Conservation (phyloP, 2,888 invertebrate genomes). For the Macrophya annulata region DNA sequence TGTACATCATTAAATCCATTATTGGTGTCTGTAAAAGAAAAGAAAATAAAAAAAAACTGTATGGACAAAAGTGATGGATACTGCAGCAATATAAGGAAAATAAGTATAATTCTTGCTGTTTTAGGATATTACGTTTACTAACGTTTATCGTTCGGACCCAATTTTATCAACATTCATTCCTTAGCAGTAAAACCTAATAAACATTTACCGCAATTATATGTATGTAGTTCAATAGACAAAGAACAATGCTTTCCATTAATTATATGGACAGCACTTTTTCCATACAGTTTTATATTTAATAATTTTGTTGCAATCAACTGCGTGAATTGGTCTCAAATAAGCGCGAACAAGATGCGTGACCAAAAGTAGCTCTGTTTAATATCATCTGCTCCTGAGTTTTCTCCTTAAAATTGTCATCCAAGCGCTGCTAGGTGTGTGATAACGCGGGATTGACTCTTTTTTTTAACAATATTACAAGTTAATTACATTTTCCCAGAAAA, state of each 20-base stretch:
- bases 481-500: slow-evolving; percentile 45
- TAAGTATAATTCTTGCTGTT: background rate
- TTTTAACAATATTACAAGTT: background rate
- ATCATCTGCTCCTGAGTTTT: slow-evolving; percentile 54
- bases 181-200: background rate
- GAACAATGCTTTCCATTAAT: background rate
- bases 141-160: background rate
- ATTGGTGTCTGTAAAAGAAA: background rate
- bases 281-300: slow-evolving; percentile 4
- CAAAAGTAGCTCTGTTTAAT: slow-evolving; percentile 27
- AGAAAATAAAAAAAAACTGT: slow-evolving; percentile 11
- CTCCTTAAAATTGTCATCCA: slow-evolving; percentile 58
- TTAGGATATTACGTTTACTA: background rate
- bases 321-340: slow-evolving; percentile 15
- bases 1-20: slow-evolving; percentile 1
- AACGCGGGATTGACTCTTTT: slow-evolving; percentile 60
- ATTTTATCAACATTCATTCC: background rate
- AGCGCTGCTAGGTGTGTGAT: slow-evolving; percentile 48
- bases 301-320: slow-evolving; percentile 1
- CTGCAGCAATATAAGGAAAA: background rate
- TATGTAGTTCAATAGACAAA: too few species aligned
- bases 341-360: slow-evolving; percentile 7
- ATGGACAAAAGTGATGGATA: slow-evolving; percentile 8
- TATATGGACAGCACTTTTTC: background rate
- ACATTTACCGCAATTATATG: background rate